phyloP scores from a whole-genome alignment of 2,888 invertebrate genomes.

The Sialis fuliginosa region DNA sequence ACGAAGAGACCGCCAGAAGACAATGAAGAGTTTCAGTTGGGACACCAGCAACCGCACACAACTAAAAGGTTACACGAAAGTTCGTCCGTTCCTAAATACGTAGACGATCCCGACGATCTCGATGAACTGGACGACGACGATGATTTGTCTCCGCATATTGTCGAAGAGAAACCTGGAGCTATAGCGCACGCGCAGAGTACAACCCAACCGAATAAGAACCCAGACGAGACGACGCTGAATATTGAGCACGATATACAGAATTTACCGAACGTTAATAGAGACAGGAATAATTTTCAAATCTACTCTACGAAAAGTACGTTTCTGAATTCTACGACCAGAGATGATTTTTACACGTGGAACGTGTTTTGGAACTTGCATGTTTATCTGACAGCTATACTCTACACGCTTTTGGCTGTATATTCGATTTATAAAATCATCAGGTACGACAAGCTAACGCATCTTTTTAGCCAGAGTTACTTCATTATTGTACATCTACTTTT shows the following conservation, averaged over 20 bases:
- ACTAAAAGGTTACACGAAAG: conserved; percentile 1
- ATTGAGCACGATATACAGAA: conserved; percentile 28
- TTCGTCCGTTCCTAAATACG: conserved; percentile 7
- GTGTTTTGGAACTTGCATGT: conserved; percentile 87
- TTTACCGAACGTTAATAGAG: conserved; percentile 35
- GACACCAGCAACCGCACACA: conserved; percentile 4
- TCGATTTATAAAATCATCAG: conserved; percentile 74
- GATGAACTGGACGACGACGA: conserved; percentile 12
- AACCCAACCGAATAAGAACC: conserved; percentile 9
- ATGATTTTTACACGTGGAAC: conserved; percentile 41
- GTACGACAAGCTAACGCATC: conserved; percentile 69
- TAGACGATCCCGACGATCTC: conserved; percentile 12
- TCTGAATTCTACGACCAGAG: conserved; percentile 19
- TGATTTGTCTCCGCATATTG: conserved; percentile 2
- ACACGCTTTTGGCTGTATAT: conserved; percentile 66
- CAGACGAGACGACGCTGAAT: conserved; percentile 16
- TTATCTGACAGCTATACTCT: conserved; percentile 70
- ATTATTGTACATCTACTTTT: conserved; percentile 68
- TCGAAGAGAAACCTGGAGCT: conserved; percentile 10
- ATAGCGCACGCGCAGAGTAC: conserved; percentile 18
- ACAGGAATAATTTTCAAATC: conserved; percentile 7
- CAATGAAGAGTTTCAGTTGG: background rate
- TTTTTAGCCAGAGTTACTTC: conserved; percentile 77
- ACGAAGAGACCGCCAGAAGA: conserved; percentile 11
- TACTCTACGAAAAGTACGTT: conserved; percentile 11